A percentile compares a stretch with the other conserved stretches of the same genome.
phyloP scores from a whole-genome alignment of 1,140 invertebrate genomes.

The Theocolax elegans region DNA sequence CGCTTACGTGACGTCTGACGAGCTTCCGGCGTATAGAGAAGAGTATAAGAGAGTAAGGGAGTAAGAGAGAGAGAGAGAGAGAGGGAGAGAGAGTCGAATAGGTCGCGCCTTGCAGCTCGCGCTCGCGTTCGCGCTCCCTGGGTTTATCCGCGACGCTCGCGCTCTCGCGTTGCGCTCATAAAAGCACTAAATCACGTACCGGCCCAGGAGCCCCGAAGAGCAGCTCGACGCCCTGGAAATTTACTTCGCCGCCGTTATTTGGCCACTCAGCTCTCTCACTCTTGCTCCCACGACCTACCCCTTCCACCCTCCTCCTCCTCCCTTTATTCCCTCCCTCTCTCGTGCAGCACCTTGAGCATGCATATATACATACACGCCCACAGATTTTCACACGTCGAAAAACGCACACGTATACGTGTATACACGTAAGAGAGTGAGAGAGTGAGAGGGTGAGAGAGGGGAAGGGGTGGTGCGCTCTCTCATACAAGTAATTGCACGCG shows the following conservation, averaged over 20 bases:
- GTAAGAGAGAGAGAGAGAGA: not conserved
- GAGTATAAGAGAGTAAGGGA: not conserved
- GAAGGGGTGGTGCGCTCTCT: not conserved
- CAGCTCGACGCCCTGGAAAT: constrained; percentile 22
- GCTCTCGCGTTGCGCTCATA: constrained; percentile 22
- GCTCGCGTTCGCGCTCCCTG: constrained; percentile 1
- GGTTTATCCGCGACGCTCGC: constrained; percentile 15
- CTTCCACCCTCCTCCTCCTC: not conserved
- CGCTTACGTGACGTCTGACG: constrained; percentile 37
- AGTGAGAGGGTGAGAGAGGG: too few relatives aligned
- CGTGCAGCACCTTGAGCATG: too few relatives aligned
- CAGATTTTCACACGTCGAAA: not conserved
- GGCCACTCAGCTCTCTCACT: not conserved
- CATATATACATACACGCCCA: not conserved
- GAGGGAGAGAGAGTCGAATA: too few relatives aligned
- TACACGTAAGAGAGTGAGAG: not conserved
- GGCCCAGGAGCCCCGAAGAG: not conserved
- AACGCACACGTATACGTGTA: not conserved
- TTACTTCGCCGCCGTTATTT: constrained; percentile 28
- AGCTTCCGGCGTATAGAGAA: constrained; percentile 18
- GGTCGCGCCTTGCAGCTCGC: too few relatives aligned
- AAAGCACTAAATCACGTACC: constrained; percentile 38
- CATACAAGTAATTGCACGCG: constrained; percentile 29
- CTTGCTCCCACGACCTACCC: not conserved
- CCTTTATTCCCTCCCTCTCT: not conserved